A percentile compares a stretch with the other conserved stretches of the same genome.
Conservation (phyloP, 2,888 invertebrate species). For the Stictocephala bisonia region DNA sequence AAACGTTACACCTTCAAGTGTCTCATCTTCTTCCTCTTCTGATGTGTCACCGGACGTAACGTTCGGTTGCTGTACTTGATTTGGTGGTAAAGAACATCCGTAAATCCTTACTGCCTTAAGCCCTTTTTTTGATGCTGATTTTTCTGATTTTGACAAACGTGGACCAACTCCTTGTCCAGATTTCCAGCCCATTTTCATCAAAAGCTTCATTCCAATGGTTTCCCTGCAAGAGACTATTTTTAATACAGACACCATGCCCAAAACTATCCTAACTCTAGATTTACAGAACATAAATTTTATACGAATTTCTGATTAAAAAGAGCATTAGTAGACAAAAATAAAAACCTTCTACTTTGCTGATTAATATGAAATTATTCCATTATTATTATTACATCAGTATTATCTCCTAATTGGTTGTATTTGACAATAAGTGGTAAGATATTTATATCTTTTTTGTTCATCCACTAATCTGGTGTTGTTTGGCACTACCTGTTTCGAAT, state of each 20-base stretch:
- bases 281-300: no score
- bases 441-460: no score
- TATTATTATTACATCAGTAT: no score
- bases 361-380: no score
- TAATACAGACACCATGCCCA: no score
- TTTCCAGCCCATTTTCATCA: conserved; percentile 93
- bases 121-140: conserved; percentile 58
- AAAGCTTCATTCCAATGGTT: conserved; percentile 86
- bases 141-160: conserved; percentile 66
- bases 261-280: no score
- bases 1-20: conserved; percentile 72
- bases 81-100: conserved; percentile 57
- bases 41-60: conserved; percentile 60
- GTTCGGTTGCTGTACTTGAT: conserved; percentile 64
- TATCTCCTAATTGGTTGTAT: no score
- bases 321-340: not conserved
- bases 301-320: no score
- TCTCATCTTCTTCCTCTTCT: conserved; percentile 66
- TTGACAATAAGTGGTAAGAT: no score
- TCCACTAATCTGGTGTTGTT: no score
- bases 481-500: no score
- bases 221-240: no score
- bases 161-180: conserved; percentile 88
- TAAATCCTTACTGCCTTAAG: conserved; percentile 65
- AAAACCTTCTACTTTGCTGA: not conserved